Conservation (phyloP, 2,888 invertebrate species). For the Melieria picta region DNA sequence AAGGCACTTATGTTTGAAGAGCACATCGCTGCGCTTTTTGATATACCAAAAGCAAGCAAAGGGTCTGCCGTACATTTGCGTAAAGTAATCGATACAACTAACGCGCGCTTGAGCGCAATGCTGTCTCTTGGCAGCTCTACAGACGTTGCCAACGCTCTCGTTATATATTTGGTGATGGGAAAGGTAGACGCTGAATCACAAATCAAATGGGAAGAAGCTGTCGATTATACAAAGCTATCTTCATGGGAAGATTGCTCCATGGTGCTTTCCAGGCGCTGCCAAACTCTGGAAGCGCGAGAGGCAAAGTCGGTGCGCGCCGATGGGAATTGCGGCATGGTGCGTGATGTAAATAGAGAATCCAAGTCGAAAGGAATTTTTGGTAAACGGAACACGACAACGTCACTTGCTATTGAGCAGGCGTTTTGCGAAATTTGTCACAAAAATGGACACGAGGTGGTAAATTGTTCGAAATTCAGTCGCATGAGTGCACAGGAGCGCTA, state of each 20-base stretch:
- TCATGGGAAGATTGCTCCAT: slow-evolving; percentile 9
- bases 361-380: too few species aligned
- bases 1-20: slow-evolving; percentile 42
- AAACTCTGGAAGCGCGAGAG: slow-evolving; percentile 39
- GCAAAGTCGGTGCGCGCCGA: neutral
- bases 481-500: slow-evolving; percentile 11
- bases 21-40: slow-evolving; percentile 34
- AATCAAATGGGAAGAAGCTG: slow-evolving; percentile 39
- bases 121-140: slow-evolving; percentile 31
- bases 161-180: slow-evolving; percentile 38
- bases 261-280: slow-evolving; percentile 33
- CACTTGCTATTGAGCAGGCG: slow-evolving; percentile 19
- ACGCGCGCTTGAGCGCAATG: slow-evolving; percentile 38
- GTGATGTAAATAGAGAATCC: too few species aligned
- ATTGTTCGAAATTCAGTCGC: slow-evolving; percentile 15
- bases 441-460: slow-evolving; percentile 2
- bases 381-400: neutral
- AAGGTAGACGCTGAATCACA: slow-evolving; percentile 34
- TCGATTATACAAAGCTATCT: slow-evolving; percentile 35
- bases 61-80: slow-evolving; percentile 33
- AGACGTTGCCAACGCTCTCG: slow-evolving; percentile 36
- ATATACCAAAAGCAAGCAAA: slow-evolving; percentile 30
- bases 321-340: too few species aligned
- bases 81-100: slow-evolving; percentile 35
- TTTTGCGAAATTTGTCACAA: slow-evolving; percentile 15